phyloP scores from a whole-genome alignment of 2,888 invertebrate species.

The Leuctra nigra region DNA sequence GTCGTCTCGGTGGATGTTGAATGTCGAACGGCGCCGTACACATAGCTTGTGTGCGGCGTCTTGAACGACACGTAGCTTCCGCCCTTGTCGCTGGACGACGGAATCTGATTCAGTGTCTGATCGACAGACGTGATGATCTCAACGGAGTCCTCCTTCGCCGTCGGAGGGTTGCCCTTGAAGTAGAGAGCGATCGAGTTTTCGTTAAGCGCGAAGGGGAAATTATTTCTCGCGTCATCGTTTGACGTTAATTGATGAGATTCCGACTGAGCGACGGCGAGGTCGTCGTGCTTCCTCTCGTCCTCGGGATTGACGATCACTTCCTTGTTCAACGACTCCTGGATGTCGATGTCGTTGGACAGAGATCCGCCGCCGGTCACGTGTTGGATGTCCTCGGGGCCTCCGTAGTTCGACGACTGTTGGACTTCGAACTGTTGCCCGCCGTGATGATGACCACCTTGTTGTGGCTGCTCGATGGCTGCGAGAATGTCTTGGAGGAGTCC shows the following conservation, averaged over 20 bases:
- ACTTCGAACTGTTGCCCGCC: constrained; percentile 20
- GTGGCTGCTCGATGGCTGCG: constrained; percentile 72
- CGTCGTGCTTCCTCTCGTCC: constrained; percentile 30
- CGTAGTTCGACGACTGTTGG: constrained; percentile 6
- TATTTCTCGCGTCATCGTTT: constrained; percentile 31
- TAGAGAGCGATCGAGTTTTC: constrained; percentile 55
- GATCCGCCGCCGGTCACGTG: constrained; percentile 14
- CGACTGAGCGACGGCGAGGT: constrained; percentile 21
- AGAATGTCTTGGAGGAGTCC: constrained; percentile 73
- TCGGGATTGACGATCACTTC: constrained; percentile 39
- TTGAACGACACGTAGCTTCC: constrained; percentile 34
- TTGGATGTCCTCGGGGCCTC: constrained; percentile 19
- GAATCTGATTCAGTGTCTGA: constrained; percentile 17
- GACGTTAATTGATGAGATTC: constrained; percentile 24
- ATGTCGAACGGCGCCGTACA: constrained; percentile 29
- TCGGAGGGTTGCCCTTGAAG: constrained; percentile 36
- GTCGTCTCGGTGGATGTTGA: neutral
- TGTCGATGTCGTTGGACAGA: constrained; percentile 38
- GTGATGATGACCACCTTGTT: constrained; percentile 22
- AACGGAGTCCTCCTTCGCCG: neutral
- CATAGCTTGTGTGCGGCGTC: constrained; percentile 32
- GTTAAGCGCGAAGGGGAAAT: constrained; percentile 42
- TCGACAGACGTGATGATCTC: neutral
- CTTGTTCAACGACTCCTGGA: constrained; percentile 44
- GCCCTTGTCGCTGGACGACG: constrained; percentile 10